Evolutionary conservation across 2,888 invertebrate genomes (phyloP).

Genomic region (Sarcophaga carnaria): DNA sequence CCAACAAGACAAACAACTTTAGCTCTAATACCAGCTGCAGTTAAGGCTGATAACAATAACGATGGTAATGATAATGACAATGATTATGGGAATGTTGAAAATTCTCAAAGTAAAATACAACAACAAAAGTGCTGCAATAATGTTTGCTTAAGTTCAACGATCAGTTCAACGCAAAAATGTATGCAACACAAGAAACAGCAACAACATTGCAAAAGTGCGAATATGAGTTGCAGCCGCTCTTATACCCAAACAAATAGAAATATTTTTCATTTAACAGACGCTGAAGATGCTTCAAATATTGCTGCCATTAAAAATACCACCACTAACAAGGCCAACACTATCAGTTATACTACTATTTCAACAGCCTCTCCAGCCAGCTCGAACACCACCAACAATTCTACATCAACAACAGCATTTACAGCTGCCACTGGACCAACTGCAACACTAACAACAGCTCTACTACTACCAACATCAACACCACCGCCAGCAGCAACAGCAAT

Average conservation of each 20-base stretch:
- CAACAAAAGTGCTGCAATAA: slow-evolving; percentile 46
- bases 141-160: slow-evolving; percentile 68
- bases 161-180: slow-evolving; percentile 68
- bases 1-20: slow-evolving; percentile 18
- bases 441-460: slow-evolving; percentile 50
- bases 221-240: slow-evolving; percentile 45
- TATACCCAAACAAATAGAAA: slow-evolving; percentile 51
- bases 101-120: slow-evolving; percentile 49
- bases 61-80: no score
- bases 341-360: neutral
- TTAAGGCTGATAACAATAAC: slow-evolving; percentile 10
- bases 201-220: slow-evolving; percentile 59
- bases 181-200: slow-evolving; percentile 28
- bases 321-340: slow-evolving; percentile 53
- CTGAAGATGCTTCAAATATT: neutral
- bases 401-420: slow-evolving; percentile 6
- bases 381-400: slow-evolving; percentile 18
- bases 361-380: slow-evolving; percentile 6
- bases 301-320: slow-evolving; percentile 35
- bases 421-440: slow-evolving; percentile 37
- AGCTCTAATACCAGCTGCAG: slow-evolving; percentile 27
- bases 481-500: neutral
- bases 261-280: slow-evolving; percentile 23
- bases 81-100: slow-evolving; percentile 35
- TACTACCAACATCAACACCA: no score